A percentile compares a stretch with the other conserved stretches of the same genome.
Conservation (phyloP, 2,888 invertebrate genomes). For the Hypsopygia costalis region DNA sequence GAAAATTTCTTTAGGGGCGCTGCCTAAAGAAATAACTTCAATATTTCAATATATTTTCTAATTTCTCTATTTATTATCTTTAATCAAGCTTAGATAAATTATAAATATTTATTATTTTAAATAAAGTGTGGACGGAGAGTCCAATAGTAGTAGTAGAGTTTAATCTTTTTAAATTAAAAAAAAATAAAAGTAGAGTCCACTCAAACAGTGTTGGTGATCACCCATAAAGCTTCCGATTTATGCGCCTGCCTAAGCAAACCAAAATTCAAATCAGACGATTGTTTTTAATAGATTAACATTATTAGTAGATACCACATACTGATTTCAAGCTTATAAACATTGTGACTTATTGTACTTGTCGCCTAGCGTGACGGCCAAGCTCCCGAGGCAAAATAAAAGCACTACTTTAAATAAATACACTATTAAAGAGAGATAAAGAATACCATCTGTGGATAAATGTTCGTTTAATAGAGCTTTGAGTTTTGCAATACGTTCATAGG, state of each 20-base stretch:
- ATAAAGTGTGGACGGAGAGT: too few species aligned
- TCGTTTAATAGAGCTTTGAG: conserved; percentile 32
- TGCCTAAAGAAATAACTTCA: too few species aligned
- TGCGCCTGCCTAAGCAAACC: conserved; percentile 4
- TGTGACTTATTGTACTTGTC: conserved; percentile 33
- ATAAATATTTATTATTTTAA: too few species aligned
- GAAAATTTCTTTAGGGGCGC: too few species aligned
- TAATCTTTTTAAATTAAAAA: too few species aligned
- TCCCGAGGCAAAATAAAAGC: conserved; percentile 42
- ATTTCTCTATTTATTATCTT: too few species aligned
- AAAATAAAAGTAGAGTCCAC: too few species aligned
- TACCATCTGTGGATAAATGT: conserved; percentile 30
- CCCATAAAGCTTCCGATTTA: conserved; percentile 18
- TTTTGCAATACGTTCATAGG: conserved; percentile 44
- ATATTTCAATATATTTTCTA: too few species aligned
- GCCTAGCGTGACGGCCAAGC: conserved; percentile 40
- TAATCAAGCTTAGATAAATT: too few species aligned
- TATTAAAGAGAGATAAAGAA: conserved; percentile 49
- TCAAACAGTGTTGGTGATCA: background rate
- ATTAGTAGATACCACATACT: conserved; percentile 35
- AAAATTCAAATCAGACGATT: conserved; percentile 28
- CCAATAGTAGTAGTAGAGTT: too few species aligned
- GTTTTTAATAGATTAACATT: conserved; percentile 21
- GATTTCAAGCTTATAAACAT: conserved; percentile 36
- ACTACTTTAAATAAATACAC: conserved; percentile 47